These are phyloP conservation scores for Panulirus ornatus DNA, from an alignment of 1,140 invertebrate species.

Conservation along the genomic window DNA sequence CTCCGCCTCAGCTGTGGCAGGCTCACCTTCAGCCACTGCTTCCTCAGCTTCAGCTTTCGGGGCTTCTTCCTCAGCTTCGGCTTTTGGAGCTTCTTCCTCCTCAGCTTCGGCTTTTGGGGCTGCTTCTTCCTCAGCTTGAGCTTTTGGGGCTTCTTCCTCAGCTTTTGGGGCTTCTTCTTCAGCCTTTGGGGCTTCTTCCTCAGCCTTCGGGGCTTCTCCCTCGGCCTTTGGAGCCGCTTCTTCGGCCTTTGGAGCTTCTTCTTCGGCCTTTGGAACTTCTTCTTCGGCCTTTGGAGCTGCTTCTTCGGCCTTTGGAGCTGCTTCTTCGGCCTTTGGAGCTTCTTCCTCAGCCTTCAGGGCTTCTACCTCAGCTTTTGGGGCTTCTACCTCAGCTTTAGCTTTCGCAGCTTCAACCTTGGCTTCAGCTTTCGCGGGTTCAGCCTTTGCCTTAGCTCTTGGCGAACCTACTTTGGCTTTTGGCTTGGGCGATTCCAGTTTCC, in stretches of 20 bases:
- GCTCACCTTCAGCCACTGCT: too few relatives aligned
- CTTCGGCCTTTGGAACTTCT: background rate
- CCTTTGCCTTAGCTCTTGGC: background rate
- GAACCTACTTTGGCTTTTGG: background rate
- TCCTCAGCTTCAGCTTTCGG: too few relatives aligned
- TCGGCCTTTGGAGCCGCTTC: constrained; percentile 1
- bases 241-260: background rate
- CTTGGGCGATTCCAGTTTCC: background rate
- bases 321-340: background rate
- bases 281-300: background rate
- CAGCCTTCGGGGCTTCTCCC: background rate
- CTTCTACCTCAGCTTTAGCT: background rate
- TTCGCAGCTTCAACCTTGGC: background rate
- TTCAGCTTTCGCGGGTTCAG: background rate
- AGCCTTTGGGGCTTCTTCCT: background rate
- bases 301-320: background rate
- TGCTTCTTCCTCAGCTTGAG: too few relatives aligned
- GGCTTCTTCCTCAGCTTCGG: too few relatives aligned
- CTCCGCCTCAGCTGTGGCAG: too few relatives aligned
- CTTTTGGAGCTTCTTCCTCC: too few relatives aligned
- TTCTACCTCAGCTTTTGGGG: background rate
- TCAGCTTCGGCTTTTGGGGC: too few relatives aligned
- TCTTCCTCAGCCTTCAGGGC: background rate
- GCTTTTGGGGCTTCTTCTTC: background rate
- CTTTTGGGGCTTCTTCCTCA: background rate